phyloP scores from a whole-genome alignment of 2,888 invertebrate genomes.

The Iselma pallidipennis region DNA sequence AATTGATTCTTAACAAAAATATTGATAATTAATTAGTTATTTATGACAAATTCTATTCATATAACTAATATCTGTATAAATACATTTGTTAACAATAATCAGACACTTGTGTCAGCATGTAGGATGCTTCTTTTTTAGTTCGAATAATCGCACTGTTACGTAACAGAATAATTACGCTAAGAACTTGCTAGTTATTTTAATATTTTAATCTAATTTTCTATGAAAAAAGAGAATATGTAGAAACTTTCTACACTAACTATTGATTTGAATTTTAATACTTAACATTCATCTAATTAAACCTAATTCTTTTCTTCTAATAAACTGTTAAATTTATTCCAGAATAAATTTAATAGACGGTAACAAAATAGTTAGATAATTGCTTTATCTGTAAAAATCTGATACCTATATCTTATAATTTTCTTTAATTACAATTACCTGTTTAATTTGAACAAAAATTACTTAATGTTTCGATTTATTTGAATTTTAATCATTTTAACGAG shows the following conservation, averaged over 20 bases:
- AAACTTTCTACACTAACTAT: not conserved
- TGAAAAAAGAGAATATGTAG: not conserved
- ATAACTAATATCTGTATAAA: no score
- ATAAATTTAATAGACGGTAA: slow-evolving; percentile 10
- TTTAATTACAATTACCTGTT: no score
- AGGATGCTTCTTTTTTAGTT: not conserved
- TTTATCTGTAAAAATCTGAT: no score
- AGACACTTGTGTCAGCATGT: no score
- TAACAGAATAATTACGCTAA: not conserved
- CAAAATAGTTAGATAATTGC: slow-evolving; percentile 2
- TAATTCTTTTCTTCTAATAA: not conserved
- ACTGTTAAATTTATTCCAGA: not conserved
- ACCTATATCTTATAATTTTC: no score
- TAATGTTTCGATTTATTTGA: no score
- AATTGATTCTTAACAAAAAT: not conserved
- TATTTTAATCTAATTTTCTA: not conserved
- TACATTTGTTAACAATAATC: no score
- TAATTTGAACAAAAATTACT: no score
- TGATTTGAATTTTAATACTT: not conserved
- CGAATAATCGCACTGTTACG: not conserved
- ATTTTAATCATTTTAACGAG: no score
- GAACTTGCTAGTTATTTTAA: not conserved
- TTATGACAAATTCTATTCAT: no score
- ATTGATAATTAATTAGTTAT: not conserved
- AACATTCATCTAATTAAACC: not conserved